These are phyloP conservation scores for Prinia subflava DNA, from an alignment of 2,113 vertebrate species.

Conservation along the genomic window DNA sequence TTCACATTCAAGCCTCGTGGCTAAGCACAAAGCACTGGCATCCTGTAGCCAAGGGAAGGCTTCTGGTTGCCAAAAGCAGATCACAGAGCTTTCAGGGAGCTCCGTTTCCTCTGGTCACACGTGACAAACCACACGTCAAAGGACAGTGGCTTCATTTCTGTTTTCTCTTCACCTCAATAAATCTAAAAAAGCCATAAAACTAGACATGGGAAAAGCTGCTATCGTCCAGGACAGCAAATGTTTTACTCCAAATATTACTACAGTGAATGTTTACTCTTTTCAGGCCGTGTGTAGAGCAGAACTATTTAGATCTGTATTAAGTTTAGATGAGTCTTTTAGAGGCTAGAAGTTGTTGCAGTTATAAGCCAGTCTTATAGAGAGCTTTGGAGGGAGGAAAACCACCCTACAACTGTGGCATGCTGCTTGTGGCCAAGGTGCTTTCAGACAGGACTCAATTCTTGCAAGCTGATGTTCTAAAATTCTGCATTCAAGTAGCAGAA, in stretches of 20 bases:
- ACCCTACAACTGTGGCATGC: neutral
- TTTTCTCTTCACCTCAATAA: neutral
- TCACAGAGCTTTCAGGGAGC: neutral
- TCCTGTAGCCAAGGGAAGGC: neutral
- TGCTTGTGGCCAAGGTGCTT: neutral
- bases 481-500: neutral
- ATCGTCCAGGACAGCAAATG: neutral
- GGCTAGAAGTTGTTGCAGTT: neutral
- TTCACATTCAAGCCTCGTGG: neutral
- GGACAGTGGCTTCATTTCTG: neutral
- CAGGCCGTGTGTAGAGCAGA: neutral
- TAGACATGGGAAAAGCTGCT: neutral
- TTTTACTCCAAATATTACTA: neutral
- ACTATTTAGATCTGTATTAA: neutral
- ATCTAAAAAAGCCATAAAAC: neutral
- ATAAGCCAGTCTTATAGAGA: neutral
- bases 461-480: neutral
- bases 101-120: accelerated
- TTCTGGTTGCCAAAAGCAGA: neutral
- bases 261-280: neutral
- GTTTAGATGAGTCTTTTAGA: neutral
- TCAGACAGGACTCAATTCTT: neutral
- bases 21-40: neutral
- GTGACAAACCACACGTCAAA: neutral
- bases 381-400: neutral